Percentiles rank a stretch among this genome's conserved stretches.
Conservation (phyloP, 1,140 invertebrate species). For the Phocides pigmalion region DNA sequence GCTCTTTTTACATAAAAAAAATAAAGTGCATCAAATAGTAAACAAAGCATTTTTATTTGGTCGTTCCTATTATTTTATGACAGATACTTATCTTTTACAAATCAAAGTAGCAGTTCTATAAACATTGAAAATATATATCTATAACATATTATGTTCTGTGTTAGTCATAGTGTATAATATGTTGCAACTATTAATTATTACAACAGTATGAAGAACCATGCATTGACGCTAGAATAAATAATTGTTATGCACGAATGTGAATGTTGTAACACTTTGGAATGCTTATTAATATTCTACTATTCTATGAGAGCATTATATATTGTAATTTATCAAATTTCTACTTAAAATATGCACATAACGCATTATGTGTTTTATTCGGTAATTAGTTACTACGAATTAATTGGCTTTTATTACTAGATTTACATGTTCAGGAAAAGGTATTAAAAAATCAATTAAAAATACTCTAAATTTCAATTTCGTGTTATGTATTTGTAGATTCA, state of each 20-base stretch:
- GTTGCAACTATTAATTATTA: slow-evolving; percentile 29
- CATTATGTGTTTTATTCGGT: too few relatives aligned
- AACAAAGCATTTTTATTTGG: slow-evolving; percentile 8
- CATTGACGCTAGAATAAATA: slow-evolving; percentile 20
- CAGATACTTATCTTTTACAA: background rate
- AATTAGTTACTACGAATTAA: too few relatives aligned
- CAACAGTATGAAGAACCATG: slow-evolving; percentile 21
- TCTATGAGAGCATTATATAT: slow-evolving; percentile 2
- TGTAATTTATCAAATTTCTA: slow-evolving; percentile 6
- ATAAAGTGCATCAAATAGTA: background rate
- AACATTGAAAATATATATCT: background rate
- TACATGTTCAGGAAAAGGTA: too few relatives aligned
- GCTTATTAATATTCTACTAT: slow-evolving; percentile 11
- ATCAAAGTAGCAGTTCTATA: slow-evolving; percentile 9
- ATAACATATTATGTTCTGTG: background rate
- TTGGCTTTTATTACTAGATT: too few relatives aligned
- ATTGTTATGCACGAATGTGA: slow-evolving; percentile 22
- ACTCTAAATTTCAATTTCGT: too few relatives aligned
- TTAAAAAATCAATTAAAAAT: too few relatives aligned
- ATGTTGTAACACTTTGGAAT: background rate
- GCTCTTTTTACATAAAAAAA: too few relatives aligned
- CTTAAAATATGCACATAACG: background rate
- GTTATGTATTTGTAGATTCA: too few relatives aligned
- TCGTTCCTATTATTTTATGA: background rate
- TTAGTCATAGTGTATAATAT: background rate